phyloP scores from a whole-genome alignment of 2,888 invertebrate species.

The Apocheima hispidaria region DNA sequence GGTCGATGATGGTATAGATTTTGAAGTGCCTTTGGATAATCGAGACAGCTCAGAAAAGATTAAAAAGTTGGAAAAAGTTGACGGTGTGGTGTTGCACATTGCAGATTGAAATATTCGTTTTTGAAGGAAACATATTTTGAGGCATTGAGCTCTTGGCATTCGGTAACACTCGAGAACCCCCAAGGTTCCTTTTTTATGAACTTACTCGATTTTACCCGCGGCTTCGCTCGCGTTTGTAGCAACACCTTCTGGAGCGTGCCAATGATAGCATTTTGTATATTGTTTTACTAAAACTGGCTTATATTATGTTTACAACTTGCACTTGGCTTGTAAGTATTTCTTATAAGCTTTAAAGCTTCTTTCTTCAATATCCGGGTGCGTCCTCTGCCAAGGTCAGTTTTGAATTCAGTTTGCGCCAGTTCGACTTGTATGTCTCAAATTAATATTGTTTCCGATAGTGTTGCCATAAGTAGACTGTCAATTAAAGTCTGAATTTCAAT shows the following conservation, averaged over 20 bases:
- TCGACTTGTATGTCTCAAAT: conserved; percentile 19
- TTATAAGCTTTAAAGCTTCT: too few species aligned
- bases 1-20: conserved; percentile 75
- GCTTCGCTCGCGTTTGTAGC: too few species aligned
- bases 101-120: conserved; percentile 47
- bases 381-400: not conserved
- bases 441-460: conserved; percentile 22
- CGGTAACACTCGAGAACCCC: too few species aligned
- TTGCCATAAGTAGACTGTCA: conserved; percentile 39
- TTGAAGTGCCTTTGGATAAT: conserved; percentile 58
- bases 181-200: not conserved
- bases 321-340: not conserved
- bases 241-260: too few species aligned
- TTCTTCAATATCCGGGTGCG: too few species aligned
- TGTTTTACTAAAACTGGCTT: too few species aligned
- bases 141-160: conserved; percentile 5
- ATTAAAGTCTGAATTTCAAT: conserved; percentile 41
- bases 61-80: conserved; percentile 29
- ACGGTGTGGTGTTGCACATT: conserved; percentile 48
- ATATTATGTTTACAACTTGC: too few species aligned
- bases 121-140: conserved; percentile 23
- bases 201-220: too few species aligned
- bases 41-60: conserved; percentile 14
- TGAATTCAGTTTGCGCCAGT: not conserved
- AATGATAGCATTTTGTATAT: too few species aligned